These are phyloP conservation scores for Rhadina sibilatrix DNA, from an alignment of 2,113 vertebrate species.

Conservation along the genomic window DNA sequence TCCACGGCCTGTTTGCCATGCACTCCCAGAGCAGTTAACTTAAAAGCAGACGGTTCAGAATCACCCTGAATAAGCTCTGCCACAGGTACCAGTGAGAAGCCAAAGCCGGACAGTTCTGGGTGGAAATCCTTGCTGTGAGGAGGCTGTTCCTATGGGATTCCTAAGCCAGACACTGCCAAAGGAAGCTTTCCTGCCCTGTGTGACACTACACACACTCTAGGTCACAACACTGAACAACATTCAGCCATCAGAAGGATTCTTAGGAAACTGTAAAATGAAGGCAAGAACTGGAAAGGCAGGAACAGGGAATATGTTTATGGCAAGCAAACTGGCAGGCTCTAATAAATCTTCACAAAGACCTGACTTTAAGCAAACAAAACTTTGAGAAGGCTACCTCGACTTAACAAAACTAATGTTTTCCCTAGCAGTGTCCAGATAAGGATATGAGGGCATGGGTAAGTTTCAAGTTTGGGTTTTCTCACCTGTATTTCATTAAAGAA, in stretches of 20 bases:
- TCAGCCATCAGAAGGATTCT: fast-evolving
- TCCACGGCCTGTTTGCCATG: fast-evolving
- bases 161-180: fast-evolving
- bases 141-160: neutral
- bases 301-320: neutral
- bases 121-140: neutral
- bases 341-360: neutral
- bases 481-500: neutral
- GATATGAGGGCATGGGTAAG: neutral
- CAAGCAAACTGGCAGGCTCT: neutral
- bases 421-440: neutral
- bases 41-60: neutral
- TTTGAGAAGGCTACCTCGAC: neutral
- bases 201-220: neutral
- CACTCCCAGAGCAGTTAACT: neutral
- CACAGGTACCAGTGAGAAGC: neutral
- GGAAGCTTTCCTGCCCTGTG: neutral
- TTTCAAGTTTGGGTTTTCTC: neutral
- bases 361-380: neutral
- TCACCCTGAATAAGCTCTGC: neutral
- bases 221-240: neutral
- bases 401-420: neutral
- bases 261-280: neutral
- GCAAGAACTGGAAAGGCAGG: neutral
- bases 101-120: neutral